Evolutionary conservation across 2,888 invertebrate genomes (phyloP).

Genomic region (Lochmaea crataegi): DNA sequence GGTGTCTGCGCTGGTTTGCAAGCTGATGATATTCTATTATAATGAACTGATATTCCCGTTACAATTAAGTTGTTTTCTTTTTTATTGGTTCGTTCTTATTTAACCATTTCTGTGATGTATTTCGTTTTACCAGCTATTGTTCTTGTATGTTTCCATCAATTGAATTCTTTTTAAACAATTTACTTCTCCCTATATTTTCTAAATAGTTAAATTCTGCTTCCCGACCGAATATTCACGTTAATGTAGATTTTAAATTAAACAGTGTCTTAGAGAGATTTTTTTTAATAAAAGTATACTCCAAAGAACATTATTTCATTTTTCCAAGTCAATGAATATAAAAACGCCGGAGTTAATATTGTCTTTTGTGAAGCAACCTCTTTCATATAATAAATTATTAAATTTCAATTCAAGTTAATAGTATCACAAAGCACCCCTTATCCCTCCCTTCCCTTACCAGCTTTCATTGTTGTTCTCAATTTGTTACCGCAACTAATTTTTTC

Average conservation of each 20-base stretch:
- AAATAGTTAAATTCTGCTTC: no score
- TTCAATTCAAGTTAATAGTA: constrained; percentile 35
- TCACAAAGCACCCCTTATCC: constrained; percentile 13
- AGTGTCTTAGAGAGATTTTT: neutral
- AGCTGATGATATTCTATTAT: no score
- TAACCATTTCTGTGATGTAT: no score
- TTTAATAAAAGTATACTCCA: neutral
- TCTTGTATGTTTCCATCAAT: no score
- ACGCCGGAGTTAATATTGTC: constrained; percentile 22
- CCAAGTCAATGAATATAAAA: constrained; percentile 16
- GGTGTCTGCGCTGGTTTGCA: no score
- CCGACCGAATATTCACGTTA: neutral
- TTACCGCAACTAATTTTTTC: constrained; percentile 52
- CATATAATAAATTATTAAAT: constrained; percentile 33
- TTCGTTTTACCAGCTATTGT: no score
- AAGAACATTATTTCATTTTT: constrained; percentile 14
- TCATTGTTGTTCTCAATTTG: constrained; percentile 33
- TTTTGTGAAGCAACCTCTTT: constrained; percentile 20
- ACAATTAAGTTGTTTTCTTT: no score
- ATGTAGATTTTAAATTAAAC: neutral
- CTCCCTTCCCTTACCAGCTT: constrained; percentile 4
- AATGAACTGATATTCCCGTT: no score
- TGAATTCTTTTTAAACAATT: no score
- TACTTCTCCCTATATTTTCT: no score
- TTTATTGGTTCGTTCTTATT: no score